These are phyloP conservation scores for Ramazzottius varieornatus DNA, from an alignment of 2,888 invertebrate genomes.

Conservation along the genomic window DNA sequence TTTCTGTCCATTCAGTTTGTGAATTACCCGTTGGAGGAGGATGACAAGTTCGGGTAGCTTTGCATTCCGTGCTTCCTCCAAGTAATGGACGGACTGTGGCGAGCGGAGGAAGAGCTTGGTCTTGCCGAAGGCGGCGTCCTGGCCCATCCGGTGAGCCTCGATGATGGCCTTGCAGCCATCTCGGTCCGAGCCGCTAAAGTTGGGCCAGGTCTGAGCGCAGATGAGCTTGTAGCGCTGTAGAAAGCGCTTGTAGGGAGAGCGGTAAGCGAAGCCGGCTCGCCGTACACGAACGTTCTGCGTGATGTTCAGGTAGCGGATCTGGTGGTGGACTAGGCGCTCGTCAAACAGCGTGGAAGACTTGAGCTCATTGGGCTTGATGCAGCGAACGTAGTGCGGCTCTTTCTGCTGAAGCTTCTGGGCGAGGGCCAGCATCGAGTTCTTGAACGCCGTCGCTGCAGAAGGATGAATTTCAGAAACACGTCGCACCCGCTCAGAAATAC, in stretches of 20 bases:
- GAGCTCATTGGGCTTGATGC: constrained; percentile 83
- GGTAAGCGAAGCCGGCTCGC: constrained; percentile 83
- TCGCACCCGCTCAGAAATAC: no score
- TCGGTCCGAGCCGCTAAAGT: constrained; percentile 47
- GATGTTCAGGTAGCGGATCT: constrained; percentile 50
- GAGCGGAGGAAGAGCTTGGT: constrained; percentile 85
- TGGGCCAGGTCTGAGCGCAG: constrained; percentile 83
- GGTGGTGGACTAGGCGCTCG: constrained; percentile 38
- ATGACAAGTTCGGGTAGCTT: constrained; percentile 70
- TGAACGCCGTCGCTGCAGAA: constrained; percentile 62
- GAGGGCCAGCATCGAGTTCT: constrained; percentile 69
- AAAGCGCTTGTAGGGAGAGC: constrained; percentile 75
- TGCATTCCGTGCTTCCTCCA: constrained; percentile 60
- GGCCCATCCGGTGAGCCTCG: constrained; percentile 42
- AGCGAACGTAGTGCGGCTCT: constrained; percentile 28
- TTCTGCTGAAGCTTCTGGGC: constrained; percentile 64
- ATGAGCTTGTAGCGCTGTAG: constrained; percentile 85
- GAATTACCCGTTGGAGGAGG: constrained; percentile 57
- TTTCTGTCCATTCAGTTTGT: no score
- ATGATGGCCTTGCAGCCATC: constrained; percentile 64
- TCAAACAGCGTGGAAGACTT: constrained; percentile 67
- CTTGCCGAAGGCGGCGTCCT: constrained; percentile 74
- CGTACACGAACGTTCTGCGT: constrained; percentile 83
- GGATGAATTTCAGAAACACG: no score
- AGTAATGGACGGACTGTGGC: constrained; percentile 59